Base-by-base conservation (phyloP, 2,113 vertebrate species). In the Aptenodytes forsteri region DNA sequence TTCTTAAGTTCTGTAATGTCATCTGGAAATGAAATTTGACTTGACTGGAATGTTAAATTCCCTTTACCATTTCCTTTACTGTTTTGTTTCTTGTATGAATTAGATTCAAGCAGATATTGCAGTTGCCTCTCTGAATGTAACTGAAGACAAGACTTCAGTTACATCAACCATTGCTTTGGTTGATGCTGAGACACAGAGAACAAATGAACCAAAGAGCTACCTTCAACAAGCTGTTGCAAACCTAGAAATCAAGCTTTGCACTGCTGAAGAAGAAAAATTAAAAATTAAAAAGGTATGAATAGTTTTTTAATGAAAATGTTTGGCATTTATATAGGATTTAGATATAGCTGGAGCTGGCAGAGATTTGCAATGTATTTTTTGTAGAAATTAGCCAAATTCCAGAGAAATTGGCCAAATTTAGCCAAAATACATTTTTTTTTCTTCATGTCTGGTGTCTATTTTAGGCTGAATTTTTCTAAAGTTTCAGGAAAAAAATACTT, bases 231-330 rank as follows among this genome's bases (percentile, higher is more conserved):
- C 98, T 90, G 66, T 98, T 94, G 84, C 96, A 96, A 98, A 94
- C 86, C 87, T 98, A 27, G 96, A 98, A 95, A 79, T 87, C 54
- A 98, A 98, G 73, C 97, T 98, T 55, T 97, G 87, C 55, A 47
- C 80, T 70, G 98, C 98, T 92, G 98, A 98, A 83, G 98, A 98
- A 93, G 98, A 99, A 95, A 98, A 98, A 87, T 78, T 94, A 61
- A 97, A 95, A 96, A 96, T 98, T 69, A 97, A 98, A 97, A 98
- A 98, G 98, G 98, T 98, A 94, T 38, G 87, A 64, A 32, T 56
- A 64, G 4, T 49, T 76, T 95, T 83, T 22, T 27, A 32, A 69
- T 56, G 8, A 64, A 78, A 82, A 44, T 32, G 10, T 71, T 89
- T 94, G 16, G 50, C 11, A 49, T 83, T 38, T 82, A 11, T 81